A percentile compares a stretch with the other conserved stretches of the same genome.
Conservation (phyloP, 2,797 vertebrate genomes). For the Sphenopsis melanotis region DNA sequence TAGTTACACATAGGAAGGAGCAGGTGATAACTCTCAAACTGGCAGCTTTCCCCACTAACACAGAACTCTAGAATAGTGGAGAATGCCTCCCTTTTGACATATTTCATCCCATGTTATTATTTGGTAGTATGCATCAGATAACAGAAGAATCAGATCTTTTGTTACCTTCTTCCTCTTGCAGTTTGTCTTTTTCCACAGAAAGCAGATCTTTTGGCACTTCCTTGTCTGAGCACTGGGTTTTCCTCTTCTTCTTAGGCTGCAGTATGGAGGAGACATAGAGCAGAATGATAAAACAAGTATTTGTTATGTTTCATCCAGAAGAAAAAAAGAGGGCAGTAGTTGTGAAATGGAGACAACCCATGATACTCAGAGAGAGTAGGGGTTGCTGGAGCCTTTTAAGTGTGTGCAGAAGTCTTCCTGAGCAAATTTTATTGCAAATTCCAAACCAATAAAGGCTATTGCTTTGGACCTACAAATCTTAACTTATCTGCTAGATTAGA, state of each 20-base stretch:
- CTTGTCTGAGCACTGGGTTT: constrained; percentile 11
- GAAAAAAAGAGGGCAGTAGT: background rate
- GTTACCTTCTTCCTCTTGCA: constrained; percentile 52
- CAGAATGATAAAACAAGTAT: background rate
- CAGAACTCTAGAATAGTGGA: background rate
- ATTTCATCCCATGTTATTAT: background rate
- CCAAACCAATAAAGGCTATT: background rate
- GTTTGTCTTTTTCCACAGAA: constrained; percentile 26
- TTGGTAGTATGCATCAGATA: background rate
- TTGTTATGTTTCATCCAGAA: background rate
- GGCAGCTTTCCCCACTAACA: background rate
- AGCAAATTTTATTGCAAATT: background rate
- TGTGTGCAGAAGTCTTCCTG: background rate
- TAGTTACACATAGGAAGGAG: accelerated
- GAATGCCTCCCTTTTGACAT: background rate
- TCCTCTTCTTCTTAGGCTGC: constrained; percentile 54
- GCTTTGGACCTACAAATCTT: background rate
- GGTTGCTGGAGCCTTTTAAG: background rate
- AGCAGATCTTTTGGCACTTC: background rate
- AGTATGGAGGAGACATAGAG: background rate
- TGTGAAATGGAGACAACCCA: background rate
- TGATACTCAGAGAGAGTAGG: background rate
- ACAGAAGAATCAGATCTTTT: background rate
- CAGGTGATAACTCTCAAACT: background rate
- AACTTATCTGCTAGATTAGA: background rate